A percentile compares a stretch with the other conserved stretches of the same genome.
Evolutionary conservation across 2,888 invertebrate genomes (phyloP).

Genomic region (Timema podura): DNA sequence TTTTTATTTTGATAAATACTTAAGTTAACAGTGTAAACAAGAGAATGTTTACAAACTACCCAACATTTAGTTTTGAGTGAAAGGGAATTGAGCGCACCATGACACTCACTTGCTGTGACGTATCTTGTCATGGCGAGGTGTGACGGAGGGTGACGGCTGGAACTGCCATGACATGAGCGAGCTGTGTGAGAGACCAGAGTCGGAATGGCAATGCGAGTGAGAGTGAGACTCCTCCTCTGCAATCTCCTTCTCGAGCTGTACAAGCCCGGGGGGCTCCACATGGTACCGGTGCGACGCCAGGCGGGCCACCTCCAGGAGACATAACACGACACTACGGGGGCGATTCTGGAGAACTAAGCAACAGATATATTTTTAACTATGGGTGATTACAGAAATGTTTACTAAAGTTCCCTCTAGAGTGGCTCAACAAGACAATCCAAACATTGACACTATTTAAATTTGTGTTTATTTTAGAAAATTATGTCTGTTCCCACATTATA

Average conservation of each 20-base stretch:
- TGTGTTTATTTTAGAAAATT: too few species aligned
- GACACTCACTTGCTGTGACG: slow-evolving; percentile 49
- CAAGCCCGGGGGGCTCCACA: slow-evolving; percentile 76
- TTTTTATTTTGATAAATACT: too few species aligned
- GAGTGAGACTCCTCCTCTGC: slow-evolving; percentile 56
- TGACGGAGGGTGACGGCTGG: slow-evolving; percentile 48
- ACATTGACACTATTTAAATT: too few species aligned
- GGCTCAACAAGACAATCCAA: too few species aligned
- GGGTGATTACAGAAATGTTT: too few species aligned
- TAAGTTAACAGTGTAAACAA: too few species aligned
- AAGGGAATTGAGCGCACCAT: too few species aligned
- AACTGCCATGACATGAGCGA: slow-evolving; percentile 66
- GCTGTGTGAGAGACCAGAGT: slow-evolving; percentile 57
- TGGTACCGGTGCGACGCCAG: slow-evolving; percentile 67
- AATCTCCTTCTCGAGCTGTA: slow-evolving; percentile 81
- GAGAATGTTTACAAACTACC: too few species aligned
- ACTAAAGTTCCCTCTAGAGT: too few species aligned
- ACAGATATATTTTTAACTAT: too few species aligned
- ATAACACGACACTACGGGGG: slow-evolving; percentile 78
- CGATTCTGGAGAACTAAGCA: slow-evolving; percentile 71
- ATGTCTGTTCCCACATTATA: too few species aligned
- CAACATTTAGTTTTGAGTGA: too few species aligned
- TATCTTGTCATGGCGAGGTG: slow-evolving; percentile 48
- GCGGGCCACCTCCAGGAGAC: slow-evolving; percentile 79
- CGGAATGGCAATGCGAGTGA: slow-evolving; percentile 37